Evolutionary conservation across 2,797 vertebrate genomes (phyloP).

Genomic region (Amphiprion clarkii): DNA sequence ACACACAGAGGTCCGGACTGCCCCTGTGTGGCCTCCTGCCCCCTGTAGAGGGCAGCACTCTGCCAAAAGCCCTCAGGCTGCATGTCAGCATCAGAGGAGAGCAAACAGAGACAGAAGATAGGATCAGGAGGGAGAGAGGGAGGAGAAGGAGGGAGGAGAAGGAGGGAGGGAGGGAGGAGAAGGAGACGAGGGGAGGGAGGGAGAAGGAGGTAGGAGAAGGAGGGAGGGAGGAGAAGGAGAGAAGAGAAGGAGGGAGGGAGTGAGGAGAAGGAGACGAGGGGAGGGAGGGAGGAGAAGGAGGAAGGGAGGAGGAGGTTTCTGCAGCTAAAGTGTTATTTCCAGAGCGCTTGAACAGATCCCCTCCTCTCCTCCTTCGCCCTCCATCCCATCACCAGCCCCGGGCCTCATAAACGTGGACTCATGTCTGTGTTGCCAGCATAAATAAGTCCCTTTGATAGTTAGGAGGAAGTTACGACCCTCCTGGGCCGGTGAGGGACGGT

Average conservation of each 20-base stretch:
- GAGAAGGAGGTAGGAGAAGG: constrained; percentile 25
- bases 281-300: background rate
- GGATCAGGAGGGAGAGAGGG: background rate
- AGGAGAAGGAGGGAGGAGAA: background rate
- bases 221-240: background rate
- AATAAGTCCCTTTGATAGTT: constrained; percentile 99
- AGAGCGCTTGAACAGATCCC: constrained; percentile 90
- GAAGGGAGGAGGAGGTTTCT: constrained; percentile 20
- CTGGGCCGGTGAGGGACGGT: constrained; percentile 95
- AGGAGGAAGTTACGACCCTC: constrained; percentile 98
- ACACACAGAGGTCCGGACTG: constrained; percentile 23
- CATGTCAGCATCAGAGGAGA: constrained; percentile 86
- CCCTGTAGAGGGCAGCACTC: constrained; percentile 71
- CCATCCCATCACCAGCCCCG: constrained; percentile 86
- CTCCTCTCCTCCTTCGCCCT: constrained; percentile 84
- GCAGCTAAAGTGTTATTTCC: constrained; percentile 93
- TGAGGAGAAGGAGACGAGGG: background rate
- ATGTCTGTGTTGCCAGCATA: constrained; percentile 98
- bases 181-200: background rate
- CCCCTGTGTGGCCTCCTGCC: constrained; percentile 61
- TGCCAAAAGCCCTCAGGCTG: constrained; percentile 81
- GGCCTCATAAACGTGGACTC: constrained; percentile 99
- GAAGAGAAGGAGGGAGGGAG: too few species aligned
- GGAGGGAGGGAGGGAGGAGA: constrained; percentile 1
- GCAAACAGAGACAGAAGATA: constrained; percentile 74